Conservation (phyloP, 2,888 invertebrate species). For the Linyphia triangularis region DNA sequence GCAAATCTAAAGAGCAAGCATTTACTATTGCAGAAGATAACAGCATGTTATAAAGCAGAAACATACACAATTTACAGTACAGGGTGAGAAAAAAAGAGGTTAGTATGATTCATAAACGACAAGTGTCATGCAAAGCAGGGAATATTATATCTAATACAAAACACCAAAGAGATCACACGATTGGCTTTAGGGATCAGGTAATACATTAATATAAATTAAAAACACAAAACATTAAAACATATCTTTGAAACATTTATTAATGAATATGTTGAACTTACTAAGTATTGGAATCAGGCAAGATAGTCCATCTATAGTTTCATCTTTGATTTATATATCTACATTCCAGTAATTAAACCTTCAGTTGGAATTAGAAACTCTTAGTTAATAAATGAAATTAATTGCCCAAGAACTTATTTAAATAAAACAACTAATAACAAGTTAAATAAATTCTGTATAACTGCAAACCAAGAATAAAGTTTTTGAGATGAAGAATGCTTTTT, state of each 20-base stretch:
- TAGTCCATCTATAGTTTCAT: no score
- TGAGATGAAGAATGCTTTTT: no score
- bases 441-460: no score
- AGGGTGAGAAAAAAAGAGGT: background rate
- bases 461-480: no score
- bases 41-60: background rate
- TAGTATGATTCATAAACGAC: background rate
- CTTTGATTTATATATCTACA: no score
- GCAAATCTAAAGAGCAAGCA: background rate
- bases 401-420: no score
- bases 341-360: no score
- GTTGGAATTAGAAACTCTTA: no score
- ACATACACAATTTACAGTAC: background rate
- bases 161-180: slow-evolving; percentile 66
- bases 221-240: background rate
- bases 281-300: no score
- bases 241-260: background rate
- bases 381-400: no score
- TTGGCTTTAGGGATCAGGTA: background rate
- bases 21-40: background rate
- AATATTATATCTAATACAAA: slow-evolving; percentile 11
- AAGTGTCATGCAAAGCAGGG: slow-evolving; percentile 55
- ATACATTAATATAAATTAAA: background rate
- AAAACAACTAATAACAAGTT: no score
- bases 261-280: no score